Evolutionary conservation across 2,113 vertebrate species (phyloP).

Genomic region (Poecile atricapillus): DNA sequence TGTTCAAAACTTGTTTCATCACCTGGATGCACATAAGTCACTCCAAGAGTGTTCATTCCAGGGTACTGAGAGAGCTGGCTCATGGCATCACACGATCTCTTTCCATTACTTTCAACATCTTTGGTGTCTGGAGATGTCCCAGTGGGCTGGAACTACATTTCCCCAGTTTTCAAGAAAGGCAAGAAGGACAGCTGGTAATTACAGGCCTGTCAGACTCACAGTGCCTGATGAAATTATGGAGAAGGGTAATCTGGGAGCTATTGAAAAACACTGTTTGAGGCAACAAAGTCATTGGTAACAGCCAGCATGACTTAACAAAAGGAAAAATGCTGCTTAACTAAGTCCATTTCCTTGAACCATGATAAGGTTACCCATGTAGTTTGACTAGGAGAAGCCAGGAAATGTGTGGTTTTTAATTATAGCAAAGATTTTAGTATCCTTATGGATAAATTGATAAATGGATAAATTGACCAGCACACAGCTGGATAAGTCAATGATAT

Average conservation of each 20-base stretch:
- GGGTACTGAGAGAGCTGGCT: not conserved
- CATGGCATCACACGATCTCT: not conserved
- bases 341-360: not conserved
- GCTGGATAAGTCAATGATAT: not conserved
- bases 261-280: not conserved
- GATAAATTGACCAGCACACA: not conserved
- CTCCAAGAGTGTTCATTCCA: not conserved
- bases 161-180: not conserved
- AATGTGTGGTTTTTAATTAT: not conserved
- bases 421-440: not conserved
- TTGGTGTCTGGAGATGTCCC: not conserved
- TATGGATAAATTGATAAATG: accelerated
- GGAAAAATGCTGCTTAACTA: not conserved
- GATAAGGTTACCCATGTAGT: not conserved
- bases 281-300: not conserved
- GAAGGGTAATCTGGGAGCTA: not conserved
- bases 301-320: accelerated
- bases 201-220: not conserved
- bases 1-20: not conserved
- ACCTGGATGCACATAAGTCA: not conserved
- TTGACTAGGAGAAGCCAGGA: not conserved
- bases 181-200: not conserved
- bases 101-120: not conserved
- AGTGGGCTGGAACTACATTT: accelerated
- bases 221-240: not conserved